A percentile compares a stretch with the other conserved stretches of the same genome.
Conservation (phyloP, 2,113 vertebrate species). For the Hemicordylus capensis region DNA sequence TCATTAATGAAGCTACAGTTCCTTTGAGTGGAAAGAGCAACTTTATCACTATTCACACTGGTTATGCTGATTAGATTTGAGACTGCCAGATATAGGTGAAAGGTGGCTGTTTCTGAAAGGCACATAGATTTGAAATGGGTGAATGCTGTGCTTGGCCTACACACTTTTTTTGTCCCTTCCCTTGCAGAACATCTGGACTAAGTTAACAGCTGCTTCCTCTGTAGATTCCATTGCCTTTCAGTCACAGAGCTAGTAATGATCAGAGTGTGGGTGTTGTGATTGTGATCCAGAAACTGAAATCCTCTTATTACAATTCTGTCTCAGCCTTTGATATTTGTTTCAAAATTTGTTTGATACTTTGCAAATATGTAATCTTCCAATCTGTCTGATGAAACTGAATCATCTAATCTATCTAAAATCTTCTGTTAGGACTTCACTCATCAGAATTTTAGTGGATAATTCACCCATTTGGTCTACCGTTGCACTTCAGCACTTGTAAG, state of each 20-base stretch:
- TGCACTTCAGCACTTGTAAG: neutral
- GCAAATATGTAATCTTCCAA: neutral
- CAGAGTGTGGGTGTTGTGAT: neutral
- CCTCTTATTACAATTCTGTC: neutral
- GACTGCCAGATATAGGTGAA: neutral
- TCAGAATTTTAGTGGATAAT: neutral
- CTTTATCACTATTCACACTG: neutral
- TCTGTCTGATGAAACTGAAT: neutral
- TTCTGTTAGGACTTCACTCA: neutral
- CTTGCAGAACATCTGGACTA: neutral
- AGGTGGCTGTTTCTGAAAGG: neutral
- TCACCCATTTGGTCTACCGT: neutral
- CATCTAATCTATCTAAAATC: neutral
- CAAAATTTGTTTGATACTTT: too few species aligned
- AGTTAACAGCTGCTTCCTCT: neutral
- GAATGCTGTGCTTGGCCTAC: neutral
- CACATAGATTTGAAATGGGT: neutral
- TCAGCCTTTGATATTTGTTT: too few species aligned
- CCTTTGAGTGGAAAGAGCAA: neutral
- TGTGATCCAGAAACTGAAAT: neutral
- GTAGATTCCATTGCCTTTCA: neutral
- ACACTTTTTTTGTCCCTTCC: neutral
- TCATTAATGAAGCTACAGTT: neutral
- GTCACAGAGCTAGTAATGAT: neutral
- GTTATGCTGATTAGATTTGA: conserved; percentile 1